Evolutionary conservation across 2,888 invertebrate genomes (phyloP).

Genomic region (Anthophora plumipes): DNA sequence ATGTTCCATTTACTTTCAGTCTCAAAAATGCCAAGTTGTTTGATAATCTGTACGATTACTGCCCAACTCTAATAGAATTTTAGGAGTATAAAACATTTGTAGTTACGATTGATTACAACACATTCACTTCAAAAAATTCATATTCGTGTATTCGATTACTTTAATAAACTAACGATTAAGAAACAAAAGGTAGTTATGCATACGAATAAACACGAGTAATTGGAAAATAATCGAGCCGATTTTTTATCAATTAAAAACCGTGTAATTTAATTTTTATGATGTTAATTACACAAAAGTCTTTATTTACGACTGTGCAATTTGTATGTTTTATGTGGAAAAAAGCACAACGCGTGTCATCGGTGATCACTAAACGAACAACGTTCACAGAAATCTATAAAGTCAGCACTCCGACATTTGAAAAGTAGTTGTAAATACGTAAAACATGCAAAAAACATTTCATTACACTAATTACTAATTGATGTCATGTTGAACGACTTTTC

Average conservation of each 20-base stretch:
- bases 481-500: neutral
- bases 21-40: neutral
- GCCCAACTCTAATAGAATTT: slow-evolving; percentile 25
- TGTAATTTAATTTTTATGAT: neutral
- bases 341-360: neutral
- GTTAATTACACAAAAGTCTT: slow-evolving; percentile 12
- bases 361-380: neutral
- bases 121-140: neutral
- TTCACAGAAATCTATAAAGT: slow-evolving; percentile 8
- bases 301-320: slow-evolving; percentile 23
- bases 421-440: slow-evolving; percentile 23
- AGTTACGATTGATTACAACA: neutral
- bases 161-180: neutral
- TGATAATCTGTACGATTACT: neutral
- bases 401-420: slow-evolving; percentile 11
- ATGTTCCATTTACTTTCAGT: neutral
- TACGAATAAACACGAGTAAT: neutral
- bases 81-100: neutral
- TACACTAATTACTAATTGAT: slow-evolving; percentile 13
- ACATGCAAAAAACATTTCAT: slow-evolving; percentile 37
- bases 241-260: neutral
- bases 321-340: slow-evolving; percentile 9
- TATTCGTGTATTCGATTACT: neutral
- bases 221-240: neutral
- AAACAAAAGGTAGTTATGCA: neutral